Evolutionary conservation across 53 echinoderm and acorn worm genomes (phyloP).

Genomic region (Hippasteria phrygiana): DNA sequence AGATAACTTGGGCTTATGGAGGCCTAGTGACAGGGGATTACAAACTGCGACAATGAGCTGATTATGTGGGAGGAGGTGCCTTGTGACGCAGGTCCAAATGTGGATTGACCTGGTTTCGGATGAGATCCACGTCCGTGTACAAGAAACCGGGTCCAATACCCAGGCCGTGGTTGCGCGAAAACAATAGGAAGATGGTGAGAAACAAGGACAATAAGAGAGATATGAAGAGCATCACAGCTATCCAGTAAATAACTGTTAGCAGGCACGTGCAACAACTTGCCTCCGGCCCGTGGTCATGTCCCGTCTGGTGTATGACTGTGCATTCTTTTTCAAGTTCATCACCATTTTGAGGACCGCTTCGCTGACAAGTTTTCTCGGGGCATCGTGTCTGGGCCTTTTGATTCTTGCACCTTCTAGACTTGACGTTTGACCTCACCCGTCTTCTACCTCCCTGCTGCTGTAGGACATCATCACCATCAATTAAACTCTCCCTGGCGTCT

Average conservation of each 20-base stretch:
- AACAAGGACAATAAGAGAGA: conserved; percentile 21
- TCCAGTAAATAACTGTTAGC: conserved; percentile 25
- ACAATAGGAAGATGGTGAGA: conserved; percentile 37
- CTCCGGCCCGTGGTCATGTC: too few relatives aligned
- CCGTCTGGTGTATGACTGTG: too few relatives aligned
- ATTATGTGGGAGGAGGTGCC: conserved; percentile 27
- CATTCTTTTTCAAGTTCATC: neutral
- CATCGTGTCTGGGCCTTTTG: neutral
- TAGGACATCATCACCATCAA: neutral
- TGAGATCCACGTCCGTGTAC: conserved; percentile 33
- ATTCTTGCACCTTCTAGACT: neutral
- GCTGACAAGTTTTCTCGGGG: neutral
- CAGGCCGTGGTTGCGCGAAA: conserved; percentile 43
- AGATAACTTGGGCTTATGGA: too few relatives aligned
- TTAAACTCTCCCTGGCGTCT: neutral
- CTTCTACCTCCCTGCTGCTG: too few relatives aligned
- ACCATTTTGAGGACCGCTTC: neutral
- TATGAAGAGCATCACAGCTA: neutral
- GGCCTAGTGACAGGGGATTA: neutral
- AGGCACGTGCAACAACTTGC: neutral
- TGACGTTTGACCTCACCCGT: neutral
- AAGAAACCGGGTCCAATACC: conserved; percentile 36
- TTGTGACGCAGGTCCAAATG: conserved; percentile 39
- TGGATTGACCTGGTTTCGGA: conserved; percentile 27
- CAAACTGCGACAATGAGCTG: neutral